Evolutionary conservation across 2,888 invertebrate species (phyloP).

Genomic region (Aleiodes leptofemur): DNA sequence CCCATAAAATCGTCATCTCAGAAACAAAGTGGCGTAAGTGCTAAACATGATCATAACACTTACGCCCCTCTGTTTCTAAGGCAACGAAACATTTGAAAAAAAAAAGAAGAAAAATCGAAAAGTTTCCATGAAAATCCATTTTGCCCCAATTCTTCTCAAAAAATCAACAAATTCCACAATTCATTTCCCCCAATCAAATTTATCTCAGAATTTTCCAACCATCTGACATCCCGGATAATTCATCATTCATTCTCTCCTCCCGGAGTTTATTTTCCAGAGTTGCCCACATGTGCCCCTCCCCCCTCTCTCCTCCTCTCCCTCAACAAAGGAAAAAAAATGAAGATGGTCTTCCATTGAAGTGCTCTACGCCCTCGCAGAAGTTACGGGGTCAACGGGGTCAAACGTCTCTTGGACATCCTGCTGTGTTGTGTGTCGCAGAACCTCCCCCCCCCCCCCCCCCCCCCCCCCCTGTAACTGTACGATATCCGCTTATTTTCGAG

Average conservation of each 20-base stretch:
- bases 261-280: constrained; percentile 32
- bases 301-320: constrained; percentile 1
- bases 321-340: constrained; percentile 20
- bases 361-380: constrained; percentile 67
- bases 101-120: too few species aligned
- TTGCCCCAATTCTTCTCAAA: too few species aligned
- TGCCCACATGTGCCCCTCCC: constrained; percentile 18
- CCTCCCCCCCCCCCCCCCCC: constrained; percentile 53
- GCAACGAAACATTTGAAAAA: too few species aligned
- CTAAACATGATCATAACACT: too few species aligned
- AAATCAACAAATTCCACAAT: constrained; percentile 56
- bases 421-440: constrained; percentile 70
- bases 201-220: constrained; percentile 61
- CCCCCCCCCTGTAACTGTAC: not conserved
- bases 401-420: constrained; percentile 66
- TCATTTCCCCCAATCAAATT: constrained; percentile 63
- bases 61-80: too few species aligned
- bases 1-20: too few species aligned
- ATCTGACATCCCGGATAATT: constrained; percentile 72
- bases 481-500: constrained; percentile 39
- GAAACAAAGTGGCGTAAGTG: too few species aligned
- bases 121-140: too few species aligned
- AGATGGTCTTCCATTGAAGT: constrained; percentile 58
- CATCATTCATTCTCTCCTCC: constrained; percentile 70
- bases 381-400: constrained; percentile 55